phyloP scores from a whole-genome alignment of 2,797 vertebrate species.

The Odontamblyopus rebecca region DNA sequence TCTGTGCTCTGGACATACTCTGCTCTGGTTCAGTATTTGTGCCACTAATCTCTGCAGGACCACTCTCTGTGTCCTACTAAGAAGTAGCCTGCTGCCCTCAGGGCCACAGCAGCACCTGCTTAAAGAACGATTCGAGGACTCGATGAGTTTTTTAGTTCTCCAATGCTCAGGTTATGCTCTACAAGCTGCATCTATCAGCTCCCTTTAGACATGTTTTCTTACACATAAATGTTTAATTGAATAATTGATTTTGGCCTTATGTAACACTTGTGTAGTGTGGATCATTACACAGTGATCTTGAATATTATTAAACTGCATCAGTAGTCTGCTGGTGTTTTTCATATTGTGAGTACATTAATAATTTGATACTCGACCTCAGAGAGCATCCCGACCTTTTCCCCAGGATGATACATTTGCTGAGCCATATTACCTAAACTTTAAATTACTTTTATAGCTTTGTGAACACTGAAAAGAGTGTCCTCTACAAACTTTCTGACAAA shows the following conservation, averaged over 20 bases:
- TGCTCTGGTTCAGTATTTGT: slow-evolving; percentile 32
- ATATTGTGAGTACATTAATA: neutral
- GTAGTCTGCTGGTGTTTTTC: neutral
- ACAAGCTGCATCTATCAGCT: neutral
- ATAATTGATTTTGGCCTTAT: neutral
- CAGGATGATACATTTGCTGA: neutral
- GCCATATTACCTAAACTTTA: slow-evolving; percentile 2
- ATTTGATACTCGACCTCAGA: neutral
- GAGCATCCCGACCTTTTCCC: neutral
- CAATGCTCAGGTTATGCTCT: neutral
- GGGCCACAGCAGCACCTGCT: slow-evolving; percentile 23
- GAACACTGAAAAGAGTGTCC: neutral
- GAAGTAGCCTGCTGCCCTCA: slow-evolving; percentile 39
- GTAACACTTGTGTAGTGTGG: neutral
- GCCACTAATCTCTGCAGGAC: slow-evolving; percentile 36
- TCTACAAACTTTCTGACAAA: slow-evolving; percentile 9
- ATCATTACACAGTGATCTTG: neutral
- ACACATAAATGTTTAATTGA: neutral
- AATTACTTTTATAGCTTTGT: neutral
- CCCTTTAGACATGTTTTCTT: neutral
- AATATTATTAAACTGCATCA: neutral
- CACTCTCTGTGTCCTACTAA: slow-evolving; percentile 37
- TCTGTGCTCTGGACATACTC: slow-evolving; percentile 24
- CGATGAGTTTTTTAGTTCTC: neutral
- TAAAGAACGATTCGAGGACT: slow-evolving; percentile 11